Percentiles rank a stretch among this genome's conserved stretches.
phyloP scores from a whole-genome alignment of 2,797 vertebrate species.

The Sylvilagus floridanus region DNA sequence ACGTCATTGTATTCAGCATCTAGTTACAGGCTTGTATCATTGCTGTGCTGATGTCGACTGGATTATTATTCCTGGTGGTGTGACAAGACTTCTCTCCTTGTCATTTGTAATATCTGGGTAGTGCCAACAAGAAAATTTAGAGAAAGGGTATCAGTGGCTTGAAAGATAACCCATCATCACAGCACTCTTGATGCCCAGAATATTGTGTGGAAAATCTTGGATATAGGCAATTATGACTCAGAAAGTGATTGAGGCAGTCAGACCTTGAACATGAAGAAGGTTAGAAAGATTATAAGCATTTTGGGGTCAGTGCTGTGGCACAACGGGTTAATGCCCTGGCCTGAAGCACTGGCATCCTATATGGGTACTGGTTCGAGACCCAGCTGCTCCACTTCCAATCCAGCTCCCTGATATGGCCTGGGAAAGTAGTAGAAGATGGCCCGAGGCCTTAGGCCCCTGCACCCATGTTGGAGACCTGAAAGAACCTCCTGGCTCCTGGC shows the following conservation, averaged over 20 bases:
- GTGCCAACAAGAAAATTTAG: neutral
- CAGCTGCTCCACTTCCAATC: no score
- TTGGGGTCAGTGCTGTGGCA: no score
- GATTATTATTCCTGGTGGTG: neutral
- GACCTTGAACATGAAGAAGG: neutral
- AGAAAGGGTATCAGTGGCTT: neutral
- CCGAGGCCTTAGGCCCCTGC: no score
- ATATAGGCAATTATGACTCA: neutral
- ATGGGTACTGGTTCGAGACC: no score
- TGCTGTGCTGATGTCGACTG: neutral
- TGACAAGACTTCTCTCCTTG: neutral
- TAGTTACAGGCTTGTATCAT: neutral
- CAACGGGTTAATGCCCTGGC: no score
- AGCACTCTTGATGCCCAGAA: neutral
- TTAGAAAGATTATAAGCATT: neutral
- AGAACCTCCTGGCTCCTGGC: no score
- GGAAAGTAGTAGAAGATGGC: no score
- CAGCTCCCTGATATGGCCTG: no score
- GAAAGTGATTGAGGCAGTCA: neutral
- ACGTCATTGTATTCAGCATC: neutral
- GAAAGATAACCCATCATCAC: neutral
- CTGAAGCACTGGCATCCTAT: no score
- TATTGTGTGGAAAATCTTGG: neutral
- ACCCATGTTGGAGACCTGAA: no score
- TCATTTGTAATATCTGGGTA: conserved; percentile 28